Conservation (phyloP, 1,140 invertebrate genomes). For the Drosophila orena region DNA sequence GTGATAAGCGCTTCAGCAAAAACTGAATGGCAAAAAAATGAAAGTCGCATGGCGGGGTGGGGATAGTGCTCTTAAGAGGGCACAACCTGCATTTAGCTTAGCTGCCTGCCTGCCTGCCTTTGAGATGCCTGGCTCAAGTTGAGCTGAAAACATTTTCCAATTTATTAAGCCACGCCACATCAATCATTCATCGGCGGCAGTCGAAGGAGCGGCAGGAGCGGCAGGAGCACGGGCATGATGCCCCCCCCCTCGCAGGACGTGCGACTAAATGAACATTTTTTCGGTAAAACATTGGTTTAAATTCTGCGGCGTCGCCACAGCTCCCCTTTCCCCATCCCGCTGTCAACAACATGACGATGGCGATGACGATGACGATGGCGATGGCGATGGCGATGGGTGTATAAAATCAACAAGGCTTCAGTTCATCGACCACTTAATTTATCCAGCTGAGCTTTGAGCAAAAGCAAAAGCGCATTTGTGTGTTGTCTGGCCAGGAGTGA, state of each 20-base stretch:
- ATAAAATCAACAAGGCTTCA: conserved; percentile 84
- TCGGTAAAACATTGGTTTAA: conserved; percentile 83
- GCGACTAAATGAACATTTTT: conserved; percentile 83
- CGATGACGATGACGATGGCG: no score
- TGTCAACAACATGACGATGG: conserved; percentile 68
- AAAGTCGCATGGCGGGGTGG: background rate
- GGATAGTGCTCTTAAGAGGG: conserved; percentile 11
- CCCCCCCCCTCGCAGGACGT: conserved; percentile 45
- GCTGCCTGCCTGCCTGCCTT: conserved; percentile 14
- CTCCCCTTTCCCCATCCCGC: conserved; percentile 22
- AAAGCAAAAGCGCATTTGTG: conserved; percentile 75
- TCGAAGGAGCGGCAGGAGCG: background rate
- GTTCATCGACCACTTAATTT: conserved; percentile 85
- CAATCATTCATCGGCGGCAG: conserved; percentile 70
- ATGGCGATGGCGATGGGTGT: conserved; percentile 40
- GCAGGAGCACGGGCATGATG: background rate
- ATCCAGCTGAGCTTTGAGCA: conserved; percentile 83
- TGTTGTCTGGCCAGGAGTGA: conserved; percentile 48
- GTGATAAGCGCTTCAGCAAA: conserved; percentile 40
- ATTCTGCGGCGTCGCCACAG: conserved; percentile 74
- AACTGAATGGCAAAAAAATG: background rate
- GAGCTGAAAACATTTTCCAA: conserved; percentile 76
- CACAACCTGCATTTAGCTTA: conserved; percentile 35
- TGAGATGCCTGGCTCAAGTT: conserved; percentile 36
- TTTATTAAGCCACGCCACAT: conserved; percentile 79